Base-by-base conservation (phyloP, 2,797 vertebrate genomes). In the Cottoperca gobio region DNA sequence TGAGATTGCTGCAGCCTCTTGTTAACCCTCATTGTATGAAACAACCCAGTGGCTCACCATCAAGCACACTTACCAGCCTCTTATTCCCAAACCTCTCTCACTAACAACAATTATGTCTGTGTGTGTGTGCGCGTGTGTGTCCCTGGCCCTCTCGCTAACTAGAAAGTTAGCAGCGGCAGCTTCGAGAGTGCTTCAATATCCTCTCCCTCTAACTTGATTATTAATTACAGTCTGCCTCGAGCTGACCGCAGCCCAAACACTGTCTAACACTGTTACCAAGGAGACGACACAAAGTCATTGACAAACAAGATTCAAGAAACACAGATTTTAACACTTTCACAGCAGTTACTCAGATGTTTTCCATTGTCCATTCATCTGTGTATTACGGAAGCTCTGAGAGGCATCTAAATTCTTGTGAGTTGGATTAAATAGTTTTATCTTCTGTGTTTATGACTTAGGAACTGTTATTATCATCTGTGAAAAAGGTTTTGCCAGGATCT, bases 21-120 rank as follows among this genome's bases (percentile, higher is more conserved):
- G 89, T 94, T 94, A 92, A 94, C 91, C 89, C 88, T 88, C 84
- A 89, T 91, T 89, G 89, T 90, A 82, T 70, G 79, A 93, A 92
- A 90, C 88, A 86, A 78, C 69, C 80, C 81, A 71, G 63, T 75
- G 85, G 77, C 75, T 89, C 83, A 91, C 86, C 89, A 90, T 90
- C 79, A 85, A 92, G 91, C 81, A 82, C 91, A 86, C 88, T 93
- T 85, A 84, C 57, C 82, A 64, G 73, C 85, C 79, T 87, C 88
- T 89, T 77, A 73, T 70, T 62, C 73, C 73, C 73, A 81, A 86
- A 88, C 76, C 85, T 78, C 86, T 87, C 68, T 85, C 81, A 63
- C 79, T 39, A 70, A 57, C 75, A 76, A 85, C 78, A 88, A 82
- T 86, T 84, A 80, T 76, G 75, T 63, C 24, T 28, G 39, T 42